These are phyloP conservation scores for Hydrocynus forskahlii DNA, from an alignment of 2,797 vertebrate genomes.

Conservation along the genomic window DNA sequence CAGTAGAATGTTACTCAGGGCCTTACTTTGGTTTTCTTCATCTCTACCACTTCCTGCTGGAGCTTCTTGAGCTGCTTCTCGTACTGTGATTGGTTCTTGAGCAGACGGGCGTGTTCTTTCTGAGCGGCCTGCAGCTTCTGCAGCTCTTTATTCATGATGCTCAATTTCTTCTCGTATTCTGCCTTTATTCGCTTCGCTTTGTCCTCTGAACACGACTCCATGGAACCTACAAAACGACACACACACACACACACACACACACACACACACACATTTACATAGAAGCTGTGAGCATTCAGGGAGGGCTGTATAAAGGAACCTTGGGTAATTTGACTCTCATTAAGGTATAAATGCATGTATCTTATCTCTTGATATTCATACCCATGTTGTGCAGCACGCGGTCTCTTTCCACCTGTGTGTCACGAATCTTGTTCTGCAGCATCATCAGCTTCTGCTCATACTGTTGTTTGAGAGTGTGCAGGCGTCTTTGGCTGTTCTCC, in stretches of 20 bases:
- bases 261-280: not conserved
- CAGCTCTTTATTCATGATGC: conserved; percentile 94
- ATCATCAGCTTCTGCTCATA: conserved; percentile 95
- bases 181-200: conserved; percentile 92
- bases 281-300: not conserved
- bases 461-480: conserved; percentile 93
- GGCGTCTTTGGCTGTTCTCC: conserved; percentile 94
- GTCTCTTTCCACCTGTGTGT: conserved; percentile 95
- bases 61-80: conserved; percentile 95
- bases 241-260: not conserved
- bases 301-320: not conserved
- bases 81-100: conserved; percentile 97
- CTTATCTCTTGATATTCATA: conserved; percentile 54
- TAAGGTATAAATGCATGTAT: not conserved
- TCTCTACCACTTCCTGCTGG: conserved; percentile 92
- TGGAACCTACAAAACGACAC: conserved; percentile 76
- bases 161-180: conserved; percentile 95
- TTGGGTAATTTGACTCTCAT: not conserved
- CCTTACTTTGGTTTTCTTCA: conserved; percentile 96
- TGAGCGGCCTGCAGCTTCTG: conserved; percentile 94
- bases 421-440: conserved; percentile 88
- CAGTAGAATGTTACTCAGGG: not conserved
- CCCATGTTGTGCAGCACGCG: conserved; percentile 95
- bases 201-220: conserved; percentile 93
- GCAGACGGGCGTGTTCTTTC: conserved; percentile 92